These are phyloP conservation scores for Odontomachus brunneus DNA, from an alignment of 1,140 invertebrate genomes.

Conservation along the genomic window DNA sequence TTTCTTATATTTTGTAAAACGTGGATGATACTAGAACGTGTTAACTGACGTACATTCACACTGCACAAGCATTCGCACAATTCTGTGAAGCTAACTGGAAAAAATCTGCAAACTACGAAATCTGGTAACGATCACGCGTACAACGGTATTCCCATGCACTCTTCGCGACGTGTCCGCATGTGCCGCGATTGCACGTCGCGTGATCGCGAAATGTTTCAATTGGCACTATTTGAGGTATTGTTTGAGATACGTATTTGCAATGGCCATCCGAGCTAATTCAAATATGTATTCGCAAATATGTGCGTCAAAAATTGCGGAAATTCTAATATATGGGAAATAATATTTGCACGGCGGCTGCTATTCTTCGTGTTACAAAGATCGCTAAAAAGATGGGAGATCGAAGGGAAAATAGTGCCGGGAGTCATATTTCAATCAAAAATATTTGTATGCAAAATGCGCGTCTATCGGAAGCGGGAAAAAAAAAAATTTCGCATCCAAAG, in stretches of 20 bases:
- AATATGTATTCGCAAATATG: constrained; percentile 19
- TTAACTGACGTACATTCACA: too few relatives aligned
- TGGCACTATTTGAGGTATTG: neutral
- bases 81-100: too few relatives aligned
- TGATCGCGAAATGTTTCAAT: neutral
- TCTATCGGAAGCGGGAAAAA: neutral
- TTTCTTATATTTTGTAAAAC: too few relatives aligned
- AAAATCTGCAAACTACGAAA: too few relatives aligned
- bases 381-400: neutral
- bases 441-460: neutral
- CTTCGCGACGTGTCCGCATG: neutral
- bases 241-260: constrained; percentile 15
- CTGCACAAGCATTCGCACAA: too few relatives aligned
- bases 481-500: constrained; percentile 8
- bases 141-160: too few relatives aligned
- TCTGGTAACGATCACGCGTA: too few relatives aligned
- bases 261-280: constrained; percentile 5
- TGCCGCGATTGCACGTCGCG: neutral
- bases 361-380: neutral
- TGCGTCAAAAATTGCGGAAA: constrained; percentile 18
- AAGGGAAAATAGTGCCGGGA: too few relatives aligned
- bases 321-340: neutral
- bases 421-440: constrained; percentile 3
- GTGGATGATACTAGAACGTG: too few relatives aligned
- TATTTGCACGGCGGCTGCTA: neutral